phyloP scores from a whole-genome alignment of 2,888 invertebrate genomes.

The Eumacrocentrus americanus region DNA sequence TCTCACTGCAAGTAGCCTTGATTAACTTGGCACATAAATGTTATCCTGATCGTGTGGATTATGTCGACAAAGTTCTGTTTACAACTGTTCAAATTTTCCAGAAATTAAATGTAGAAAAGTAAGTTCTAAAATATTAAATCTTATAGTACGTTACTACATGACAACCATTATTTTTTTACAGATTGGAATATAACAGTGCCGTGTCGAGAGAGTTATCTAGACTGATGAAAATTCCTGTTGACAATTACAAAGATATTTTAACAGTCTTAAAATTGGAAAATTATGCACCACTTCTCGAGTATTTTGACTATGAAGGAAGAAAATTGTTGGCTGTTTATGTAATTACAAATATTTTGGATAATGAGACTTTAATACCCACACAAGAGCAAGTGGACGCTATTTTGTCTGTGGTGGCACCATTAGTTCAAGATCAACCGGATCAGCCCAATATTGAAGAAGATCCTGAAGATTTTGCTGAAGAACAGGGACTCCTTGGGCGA shows the following conservation, averaged over 20 bases:
- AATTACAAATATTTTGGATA: conserved; percentile 87
- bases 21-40: conserved; percentile 95
- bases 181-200: conserved; percentile 77
- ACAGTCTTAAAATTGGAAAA: conserved; percentile 85
- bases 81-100: conserved; percentile 91
- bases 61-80: conserved; percentile 92
- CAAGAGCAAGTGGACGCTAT: conserved; percentile 87
- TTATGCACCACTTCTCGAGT: conserved; percentile 84
- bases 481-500: conserved; percentile 89
- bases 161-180: conserved; percentile 50
- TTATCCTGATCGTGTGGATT: conserved; percentile 92
- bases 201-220: conserved; percentile 94
- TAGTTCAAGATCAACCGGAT: conserved; percentile 85
- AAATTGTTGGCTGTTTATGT: conserved; percentile 87
- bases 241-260: conserved; percentile 91
- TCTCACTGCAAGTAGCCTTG: conserved; percentile 92
- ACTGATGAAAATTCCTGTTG: conserved; percentile 91
- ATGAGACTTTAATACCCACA: conserved; percentile 84
- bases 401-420: conserved; percentile 79
- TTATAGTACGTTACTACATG: neutral
- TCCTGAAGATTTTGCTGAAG: conserved; percentile 95
- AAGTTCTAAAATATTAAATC: conserved; percentile 41
- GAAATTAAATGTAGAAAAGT: conserved; percentile 85
- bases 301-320: conserved; percentile 87
- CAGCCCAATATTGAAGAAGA: conserved; percentile 73